Conservation (phyloP, 2,113 vertebrate genomes). For the Onychostoma macrolepis region DNA sequence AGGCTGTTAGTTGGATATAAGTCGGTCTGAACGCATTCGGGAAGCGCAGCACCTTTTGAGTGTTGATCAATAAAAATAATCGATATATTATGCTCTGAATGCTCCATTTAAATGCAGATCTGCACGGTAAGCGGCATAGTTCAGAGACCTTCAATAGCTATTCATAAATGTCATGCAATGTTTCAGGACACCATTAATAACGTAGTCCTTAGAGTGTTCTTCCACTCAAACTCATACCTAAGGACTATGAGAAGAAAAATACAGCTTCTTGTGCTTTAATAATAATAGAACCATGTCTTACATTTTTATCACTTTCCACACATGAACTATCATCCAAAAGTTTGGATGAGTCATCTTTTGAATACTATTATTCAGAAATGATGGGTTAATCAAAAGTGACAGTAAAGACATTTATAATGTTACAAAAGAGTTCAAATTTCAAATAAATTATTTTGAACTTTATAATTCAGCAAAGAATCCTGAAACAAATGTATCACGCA, state of each 20-base stretch:
- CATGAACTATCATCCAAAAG: neutral
- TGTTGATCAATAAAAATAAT: conserved; percentile 32
- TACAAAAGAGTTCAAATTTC: too few relatives aligned
- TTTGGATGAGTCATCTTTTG: too few relatives aligned
- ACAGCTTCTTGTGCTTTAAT: neutral
- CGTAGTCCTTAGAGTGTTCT: neutral
- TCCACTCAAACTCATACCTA: neutral
- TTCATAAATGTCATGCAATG: conserved; percentile 30
- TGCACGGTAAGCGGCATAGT: conserved; percentile 39
- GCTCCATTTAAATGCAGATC: conserved; percentile 11
- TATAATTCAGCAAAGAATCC: too few relatives aligned
- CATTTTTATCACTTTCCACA: neutral
- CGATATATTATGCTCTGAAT: neutral
- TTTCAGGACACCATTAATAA: conserved; percentile 1
- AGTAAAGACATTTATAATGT: too few relatives aligned
- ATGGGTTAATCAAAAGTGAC: too few relatives aligned
- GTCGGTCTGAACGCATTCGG: neutral
- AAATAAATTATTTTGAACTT: too few relatives aligned
- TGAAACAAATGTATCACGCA: too few relatives aligned
- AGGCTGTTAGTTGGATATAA: conserved; percentile 38
- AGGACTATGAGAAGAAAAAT: neutral
- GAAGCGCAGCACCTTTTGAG: conserved; percentile 11
- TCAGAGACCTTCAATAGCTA: conserved; percentile 41
- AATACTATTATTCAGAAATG: too few relatives aligned
- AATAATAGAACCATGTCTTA: neutral